Evolutionary conservation across 2,888 invertebrate genomes (phyloP).

Genomic region (Anticlea derivata): DNA sequence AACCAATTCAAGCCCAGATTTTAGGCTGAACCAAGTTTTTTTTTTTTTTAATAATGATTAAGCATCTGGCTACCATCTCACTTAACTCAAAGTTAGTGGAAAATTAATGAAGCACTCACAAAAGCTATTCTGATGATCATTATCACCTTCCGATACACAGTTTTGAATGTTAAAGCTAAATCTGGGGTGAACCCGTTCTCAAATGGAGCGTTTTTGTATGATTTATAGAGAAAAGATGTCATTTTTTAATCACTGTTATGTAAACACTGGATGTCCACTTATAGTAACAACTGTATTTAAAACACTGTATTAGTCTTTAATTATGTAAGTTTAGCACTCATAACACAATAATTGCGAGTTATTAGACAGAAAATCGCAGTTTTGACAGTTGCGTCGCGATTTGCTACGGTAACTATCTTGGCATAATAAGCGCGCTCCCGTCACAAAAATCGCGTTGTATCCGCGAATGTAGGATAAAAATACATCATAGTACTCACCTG

Average conservation of each 20-base stretch:
- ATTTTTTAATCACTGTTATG: conserved; percentile 38
- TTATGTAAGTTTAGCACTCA: conserved; percentile 23
- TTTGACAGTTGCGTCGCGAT: conserved; percentile 50
- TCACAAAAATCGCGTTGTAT: conserved; percentile 50
- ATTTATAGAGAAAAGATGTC: conserved; percentile 71
- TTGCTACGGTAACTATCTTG: conserved; percentile 46
- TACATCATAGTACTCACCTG: conserved; percentile 73
- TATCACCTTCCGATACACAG: conserved; percentile 56
- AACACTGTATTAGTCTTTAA: conserved; percentile 6
- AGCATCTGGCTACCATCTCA: too few species aligned
- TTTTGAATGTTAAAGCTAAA: conserved; percentile 48
- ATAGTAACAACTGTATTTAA: conserved; percentile 2
- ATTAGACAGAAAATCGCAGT: conserved; percentile 33
- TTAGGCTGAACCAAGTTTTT: too few species aligned
- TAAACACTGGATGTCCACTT: conserved; percentile 21
- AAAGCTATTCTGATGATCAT: conserved; percentile 48
- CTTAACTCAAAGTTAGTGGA: too few species aligned
- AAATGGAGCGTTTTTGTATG: conserved; percentile 68
- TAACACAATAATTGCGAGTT: conserved; percentile 22
- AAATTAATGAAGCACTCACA: conserved; percentile 47
- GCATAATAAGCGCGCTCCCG: conserved; percentile 48
- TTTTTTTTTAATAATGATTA: too few species aligned
- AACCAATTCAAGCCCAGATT: too few species aligned
- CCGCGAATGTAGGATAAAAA: conserved; percentile 56
- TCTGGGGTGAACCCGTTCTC: conserved; percentile 66